phyloP scores from a whole-genome alignment of 2,797 vertebrate species.

The Acanthurus tractus region DNA sequence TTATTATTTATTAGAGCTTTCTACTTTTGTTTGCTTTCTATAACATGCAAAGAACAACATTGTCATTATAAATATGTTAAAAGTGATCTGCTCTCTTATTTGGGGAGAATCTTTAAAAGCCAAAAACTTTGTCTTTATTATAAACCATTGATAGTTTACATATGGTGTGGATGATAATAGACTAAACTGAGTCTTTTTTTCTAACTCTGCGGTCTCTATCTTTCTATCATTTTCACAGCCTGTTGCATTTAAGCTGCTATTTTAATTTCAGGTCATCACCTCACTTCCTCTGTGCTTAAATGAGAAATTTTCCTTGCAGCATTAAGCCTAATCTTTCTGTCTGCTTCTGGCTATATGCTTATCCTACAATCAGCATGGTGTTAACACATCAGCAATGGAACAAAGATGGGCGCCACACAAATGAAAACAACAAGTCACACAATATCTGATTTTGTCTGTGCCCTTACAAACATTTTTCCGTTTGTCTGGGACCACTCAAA shows the following conservation, averaged over 20 bases:
- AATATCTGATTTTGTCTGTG: neutral
- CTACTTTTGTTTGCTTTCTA: no score
- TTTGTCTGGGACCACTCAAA: neutral
- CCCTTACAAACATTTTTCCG: neutral
- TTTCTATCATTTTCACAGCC: conserved; percentile 4
- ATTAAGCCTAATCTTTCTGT: neutral
- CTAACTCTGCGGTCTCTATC: neutral
- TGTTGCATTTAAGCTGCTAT: neutral
- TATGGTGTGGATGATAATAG: neutral
- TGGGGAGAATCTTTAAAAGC: neutral
- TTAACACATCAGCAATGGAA: conserved; percentile 2
- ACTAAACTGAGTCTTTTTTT: neutral
- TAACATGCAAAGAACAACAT: no score
- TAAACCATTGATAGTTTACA: neutral
- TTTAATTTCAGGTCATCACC: neutral
- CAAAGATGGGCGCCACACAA: neutral
- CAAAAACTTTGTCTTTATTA: conserved; percentile 1
- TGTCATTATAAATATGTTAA: neutral
- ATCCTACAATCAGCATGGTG: conserved; percentile 7
- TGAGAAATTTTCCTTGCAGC: conserved; percentile 3
- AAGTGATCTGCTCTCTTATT: neutral
- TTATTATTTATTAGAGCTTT: neutral
- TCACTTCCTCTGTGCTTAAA: neutral
- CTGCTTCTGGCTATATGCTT: neutral
- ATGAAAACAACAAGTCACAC: neutral